Conservation (phyloP, 2,113 vertebrate species). For the Lanius collurio region DNA sequence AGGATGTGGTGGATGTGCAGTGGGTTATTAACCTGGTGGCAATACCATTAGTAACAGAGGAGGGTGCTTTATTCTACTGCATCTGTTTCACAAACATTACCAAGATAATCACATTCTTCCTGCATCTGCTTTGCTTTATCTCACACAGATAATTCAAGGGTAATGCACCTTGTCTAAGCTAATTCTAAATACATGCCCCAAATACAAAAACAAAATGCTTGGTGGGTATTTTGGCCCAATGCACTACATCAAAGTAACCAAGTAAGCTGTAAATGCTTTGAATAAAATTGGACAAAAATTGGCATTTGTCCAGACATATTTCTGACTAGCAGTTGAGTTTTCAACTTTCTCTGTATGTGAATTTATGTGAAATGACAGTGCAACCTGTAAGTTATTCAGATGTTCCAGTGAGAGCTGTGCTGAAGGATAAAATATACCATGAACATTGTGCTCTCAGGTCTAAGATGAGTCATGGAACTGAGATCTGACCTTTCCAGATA, state of each 20-base stretch:
- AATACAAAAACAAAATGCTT: constrained; percentile 32
- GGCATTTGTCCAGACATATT: constrained; percentile 66
- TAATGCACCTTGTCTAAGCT: constrained; percentile 68
- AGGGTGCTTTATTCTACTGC: constrained; percentile 39
- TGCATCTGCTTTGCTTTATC: constrained; percentile 67
- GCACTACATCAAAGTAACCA: constrained; percentile 46
- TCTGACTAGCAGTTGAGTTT: constrained; percentile 8
- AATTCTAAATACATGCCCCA: constrained; percentile 59
- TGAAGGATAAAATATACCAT: background rate
- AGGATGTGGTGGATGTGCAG: background rate
- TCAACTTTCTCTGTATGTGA: background rate
- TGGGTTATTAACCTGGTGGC: constrained; percentile 43
- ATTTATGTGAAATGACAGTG: background rate
- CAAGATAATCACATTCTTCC: constrained; percentile 62
- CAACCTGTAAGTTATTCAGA: background rate
- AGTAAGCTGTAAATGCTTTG: constrained; percentile 28
- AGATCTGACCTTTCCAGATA: background rate
- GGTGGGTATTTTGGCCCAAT: constrained; percentile 54
- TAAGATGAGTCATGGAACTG: background rate
- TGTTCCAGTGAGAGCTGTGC: background rate
- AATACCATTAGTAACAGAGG: constrained; percentile 38
- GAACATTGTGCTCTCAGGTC: background rate
- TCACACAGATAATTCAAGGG: constrained; percentile 66
- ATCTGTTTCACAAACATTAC: constrained; percentile 61
- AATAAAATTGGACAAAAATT: constrained; percentile 66